These are phyloP conservation scores for Dreissena polymorpha DNA, from an alignment of 1,140 invertebrate species.

Conservation along the genomic window DNA sequence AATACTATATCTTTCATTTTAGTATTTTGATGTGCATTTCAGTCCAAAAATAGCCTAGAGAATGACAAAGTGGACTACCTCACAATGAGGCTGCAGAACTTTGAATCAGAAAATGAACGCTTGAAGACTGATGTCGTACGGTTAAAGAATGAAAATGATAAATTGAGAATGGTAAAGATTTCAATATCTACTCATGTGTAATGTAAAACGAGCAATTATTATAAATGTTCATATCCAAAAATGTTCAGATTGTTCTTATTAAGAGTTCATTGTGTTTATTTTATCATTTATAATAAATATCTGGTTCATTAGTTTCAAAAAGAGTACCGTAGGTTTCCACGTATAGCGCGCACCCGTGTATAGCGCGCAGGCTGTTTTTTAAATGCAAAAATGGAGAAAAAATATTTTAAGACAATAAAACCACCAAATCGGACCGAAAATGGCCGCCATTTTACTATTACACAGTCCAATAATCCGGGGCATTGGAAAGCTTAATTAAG, in stretches of 20 bases:
- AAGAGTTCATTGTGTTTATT: too few species aligned
- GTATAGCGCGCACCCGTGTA: too few species aligned
- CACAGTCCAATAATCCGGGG: too few species aligned
- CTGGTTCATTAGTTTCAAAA: too few species aligned
- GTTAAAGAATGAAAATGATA: constrained; percentile 82
- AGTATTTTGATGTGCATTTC: background rate
- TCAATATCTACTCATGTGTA: background rate
- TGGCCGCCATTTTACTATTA: too few species aligned
- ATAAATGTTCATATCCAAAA: background rate
- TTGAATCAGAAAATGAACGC: constrained; percentile 89
- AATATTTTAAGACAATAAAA: too few species aligned
- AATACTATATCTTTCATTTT: background rate
- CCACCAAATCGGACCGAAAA: too few species aligned
- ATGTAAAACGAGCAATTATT: background rate
- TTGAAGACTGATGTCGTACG: constrained; percentile 88
- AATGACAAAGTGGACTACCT: constrained; percentile 44
- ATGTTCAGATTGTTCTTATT: background rate
- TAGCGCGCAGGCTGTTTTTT: too few species aligned
- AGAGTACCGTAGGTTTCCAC: too few species aligned
- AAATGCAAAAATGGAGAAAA: too few species aligned
- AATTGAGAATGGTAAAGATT: constrained; percentile 78
- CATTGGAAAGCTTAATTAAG: too few species aligned
- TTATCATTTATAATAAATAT: too few species aligned
- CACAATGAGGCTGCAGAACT: constrained; percentile 84
- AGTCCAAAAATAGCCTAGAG: constrained; percentile 33